Conservation (phyloP, 2,113 vertebrate species). For the Daphoenositta chrysoptera region DNA sequence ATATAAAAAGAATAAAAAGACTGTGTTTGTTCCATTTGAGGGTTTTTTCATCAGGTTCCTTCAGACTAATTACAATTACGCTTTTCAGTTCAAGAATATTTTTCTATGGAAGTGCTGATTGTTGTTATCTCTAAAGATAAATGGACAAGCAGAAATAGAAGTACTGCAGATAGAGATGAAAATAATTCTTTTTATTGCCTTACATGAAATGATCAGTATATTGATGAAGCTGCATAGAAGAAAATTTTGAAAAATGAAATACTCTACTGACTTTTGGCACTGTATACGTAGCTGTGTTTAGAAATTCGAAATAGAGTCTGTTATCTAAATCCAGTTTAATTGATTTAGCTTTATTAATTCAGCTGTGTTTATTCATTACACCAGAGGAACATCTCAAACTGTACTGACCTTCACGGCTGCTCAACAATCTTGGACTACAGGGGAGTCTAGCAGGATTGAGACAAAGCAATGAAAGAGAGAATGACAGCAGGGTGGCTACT, state of each 20-base stretch:
- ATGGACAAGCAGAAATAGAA: constrained; percentile 13
- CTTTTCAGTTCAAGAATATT: not conserved
- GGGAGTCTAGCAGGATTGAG: not conserved
- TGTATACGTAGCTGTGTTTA: not conserved
- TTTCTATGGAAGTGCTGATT: constrained; percentile 30
- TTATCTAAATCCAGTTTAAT: not conserved
- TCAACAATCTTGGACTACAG: not conserved
- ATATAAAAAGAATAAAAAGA: not conserved
- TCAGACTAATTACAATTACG: not conserved
- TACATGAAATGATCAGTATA: not conserved
- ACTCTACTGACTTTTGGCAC: not conserved
- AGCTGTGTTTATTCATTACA: not conserved
- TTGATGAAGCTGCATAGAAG: not conserved
- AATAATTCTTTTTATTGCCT: not conserved
- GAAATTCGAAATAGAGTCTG: not conserved
- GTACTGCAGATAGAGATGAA: not conserved
- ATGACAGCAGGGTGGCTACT: not conserved
- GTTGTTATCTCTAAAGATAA: not conserved
- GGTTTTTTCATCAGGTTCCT: constrained; percentile 31
- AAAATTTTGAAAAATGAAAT: not conserved
- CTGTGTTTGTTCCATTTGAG: not conserved
- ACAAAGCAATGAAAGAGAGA: not conserved
- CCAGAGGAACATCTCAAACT: not conserved
- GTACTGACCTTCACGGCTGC: not conserved
- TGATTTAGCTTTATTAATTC: not conserved